These are phyloP conservation scores for Symphodus melops DNA, from an alignment of 2,113 vertebrate species.

Conservation along the genomic window DNA sequence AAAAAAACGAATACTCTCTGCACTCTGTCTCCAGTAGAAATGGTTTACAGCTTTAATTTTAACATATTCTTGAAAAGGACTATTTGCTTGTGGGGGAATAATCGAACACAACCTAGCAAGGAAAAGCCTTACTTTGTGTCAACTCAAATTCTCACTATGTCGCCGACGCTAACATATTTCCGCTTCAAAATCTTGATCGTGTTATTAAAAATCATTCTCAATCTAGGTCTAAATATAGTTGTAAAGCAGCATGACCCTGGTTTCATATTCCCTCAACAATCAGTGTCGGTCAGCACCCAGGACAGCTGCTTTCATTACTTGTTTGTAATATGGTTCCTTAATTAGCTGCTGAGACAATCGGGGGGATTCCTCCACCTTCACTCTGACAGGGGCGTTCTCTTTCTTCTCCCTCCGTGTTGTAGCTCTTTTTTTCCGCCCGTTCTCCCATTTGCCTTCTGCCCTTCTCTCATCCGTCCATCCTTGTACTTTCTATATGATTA, in stretches of 20 bases:
- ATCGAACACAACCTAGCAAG: too few species aligned
- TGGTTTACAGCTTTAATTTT: too few species aligned
- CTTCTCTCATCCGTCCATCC: neutral
- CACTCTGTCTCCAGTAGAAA: too few species aligned
- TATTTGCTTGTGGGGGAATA: too few species aligned
- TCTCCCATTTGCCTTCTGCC: neutral
- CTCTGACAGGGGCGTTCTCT: neutral
- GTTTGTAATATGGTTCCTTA: constrained; percentile 41
- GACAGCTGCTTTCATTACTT: constrained; percentile 39
- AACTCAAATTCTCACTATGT: too few species aligned
- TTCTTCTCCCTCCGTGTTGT: neutral
- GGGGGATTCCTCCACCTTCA: constrained; percentile 37
- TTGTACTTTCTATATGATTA: neutral
- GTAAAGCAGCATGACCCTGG: constrained; percentile 6
- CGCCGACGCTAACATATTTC: too few species aligned
- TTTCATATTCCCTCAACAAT: constrained; percentile 47
- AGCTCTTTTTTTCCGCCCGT: constrained; percentile 7
- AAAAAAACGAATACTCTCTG: too few species aligned
- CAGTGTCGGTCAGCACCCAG: constrained; percentile 33
- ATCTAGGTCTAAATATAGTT: neutral
- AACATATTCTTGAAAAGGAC: too few species aligned
- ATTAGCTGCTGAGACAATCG: constrained; percentile 34
- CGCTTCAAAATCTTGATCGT: too few species aligned
- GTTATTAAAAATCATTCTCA: neutral
- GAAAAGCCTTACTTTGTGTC: too few species aligned